Evolutionary conservation across 1,140 invertebrate genomes (phyloP).

Genomic region (Caerostris extrusa): DNA sequence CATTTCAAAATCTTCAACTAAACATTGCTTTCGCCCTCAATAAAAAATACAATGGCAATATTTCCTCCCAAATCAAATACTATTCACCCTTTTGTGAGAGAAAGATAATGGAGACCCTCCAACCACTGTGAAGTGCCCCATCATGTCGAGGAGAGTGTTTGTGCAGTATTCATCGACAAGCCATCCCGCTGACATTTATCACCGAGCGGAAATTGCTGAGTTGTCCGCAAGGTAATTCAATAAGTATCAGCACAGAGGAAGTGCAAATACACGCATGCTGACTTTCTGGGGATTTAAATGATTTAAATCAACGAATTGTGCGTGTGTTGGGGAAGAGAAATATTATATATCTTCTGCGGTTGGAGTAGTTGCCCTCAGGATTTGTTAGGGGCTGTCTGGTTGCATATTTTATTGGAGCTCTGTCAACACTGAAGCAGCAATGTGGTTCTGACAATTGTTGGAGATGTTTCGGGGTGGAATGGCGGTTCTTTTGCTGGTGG

Average conservation of each 20-base stretch:
- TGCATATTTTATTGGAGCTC: background rate
- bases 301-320: background rate
- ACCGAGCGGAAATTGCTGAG: background rate
- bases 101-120: background rate
- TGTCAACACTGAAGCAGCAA: background rate
- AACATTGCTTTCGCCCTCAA: background rate
- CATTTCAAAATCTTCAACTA: background rate
- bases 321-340: background rate
- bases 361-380: background rate
- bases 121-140: background rate
- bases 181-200: background rate
- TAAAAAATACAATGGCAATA: background rate
- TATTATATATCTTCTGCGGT: background rate
- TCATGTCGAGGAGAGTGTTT: background rate
- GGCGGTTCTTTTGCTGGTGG: no score
- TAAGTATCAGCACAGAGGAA: background rate
- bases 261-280: background rate
- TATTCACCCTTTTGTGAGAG: background rate
- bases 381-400: background rate
- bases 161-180: background rate
- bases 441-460: background rate
- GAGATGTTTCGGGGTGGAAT: no score
- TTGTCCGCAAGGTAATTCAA: background rate
- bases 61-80: background rate
- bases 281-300: background rate